phyloP scores from a whole-genome alignment of 2,797 vertebrate species.

The Diplodus puntazzo region DNA sequence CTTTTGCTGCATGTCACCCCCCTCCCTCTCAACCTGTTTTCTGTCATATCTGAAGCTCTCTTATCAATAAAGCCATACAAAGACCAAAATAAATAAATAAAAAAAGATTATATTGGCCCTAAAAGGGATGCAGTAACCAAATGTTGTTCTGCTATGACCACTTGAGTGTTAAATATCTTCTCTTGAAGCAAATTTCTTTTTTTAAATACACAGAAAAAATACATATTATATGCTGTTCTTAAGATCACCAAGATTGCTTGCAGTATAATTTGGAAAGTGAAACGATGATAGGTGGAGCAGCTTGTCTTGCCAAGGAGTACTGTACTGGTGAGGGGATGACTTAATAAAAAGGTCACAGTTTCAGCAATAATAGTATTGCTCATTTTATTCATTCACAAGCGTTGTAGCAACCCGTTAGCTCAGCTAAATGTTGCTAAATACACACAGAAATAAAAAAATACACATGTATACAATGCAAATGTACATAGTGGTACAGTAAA shows the following conservation, averaged over 20 bases:
- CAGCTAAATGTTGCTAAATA: conserved; percentile 77
- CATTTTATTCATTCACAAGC: conserved; percentile 82
- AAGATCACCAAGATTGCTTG: not conserved
- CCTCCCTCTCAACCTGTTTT: no score
- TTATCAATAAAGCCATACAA: no score
- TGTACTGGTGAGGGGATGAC: not conserved
- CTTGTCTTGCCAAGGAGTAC: not conserved
- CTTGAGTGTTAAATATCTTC: not conserved
- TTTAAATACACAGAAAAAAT: not conserved
- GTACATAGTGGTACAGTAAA: conserved; percentile 67
- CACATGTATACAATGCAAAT: conserved; percentile 72
- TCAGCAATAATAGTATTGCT: conserved; percentile 82
- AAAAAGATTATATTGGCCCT: not conserved
- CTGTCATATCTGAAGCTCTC: no score
- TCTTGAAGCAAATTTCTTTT: not conserved
- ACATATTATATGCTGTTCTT: not conserved
- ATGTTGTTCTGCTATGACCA: not conserved
- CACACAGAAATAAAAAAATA: conserved; percentile 71
- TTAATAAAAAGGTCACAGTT: conserved; percentile 60
- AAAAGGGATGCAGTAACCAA: not conserved
- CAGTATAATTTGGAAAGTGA: not conserved
- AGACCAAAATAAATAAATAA: no score
- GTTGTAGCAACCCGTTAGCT: conserved; percentile 76
- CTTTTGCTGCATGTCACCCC: no score
- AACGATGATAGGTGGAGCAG: not conserved